A percentile compares a stretch with the other conserved stretches of the same genome.
These are phyloP conservation scores for Apomyelois bistriatella DNA, from an alignment of 2,888 invertebrate species.

Conservation along the genomic window DNA sequence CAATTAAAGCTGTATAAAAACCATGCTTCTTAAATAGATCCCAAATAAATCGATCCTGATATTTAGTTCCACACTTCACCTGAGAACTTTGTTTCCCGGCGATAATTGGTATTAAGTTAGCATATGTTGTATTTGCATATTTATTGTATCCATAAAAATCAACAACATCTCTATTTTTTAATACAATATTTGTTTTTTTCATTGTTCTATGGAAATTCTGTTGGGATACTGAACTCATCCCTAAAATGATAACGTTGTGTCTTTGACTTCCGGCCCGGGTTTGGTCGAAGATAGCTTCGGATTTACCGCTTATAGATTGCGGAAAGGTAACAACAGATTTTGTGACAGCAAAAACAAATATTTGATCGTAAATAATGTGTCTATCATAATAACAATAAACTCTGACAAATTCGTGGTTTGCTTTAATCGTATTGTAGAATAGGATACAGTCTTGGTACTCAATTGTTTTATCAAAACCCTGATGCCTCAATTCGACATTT, in stretches of 20 bases:
- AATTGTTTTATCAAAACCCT: conserved; percentile 25
- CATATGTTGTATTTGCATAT: conserved; percentile 92
- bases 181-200: conserved; percentile 81
- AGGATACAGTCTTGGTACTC: conserved; percentile 58
- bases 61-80: conserved; percentile 57
- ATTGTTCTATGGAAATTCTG: conserved; percentile 89
- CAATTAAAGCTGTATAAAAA: conserved; percentile 87
- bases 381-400: conserved; percentile 78
- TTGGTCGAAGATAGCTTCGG: background rate
- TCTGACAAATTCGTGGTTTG: conserved; percentile 81
- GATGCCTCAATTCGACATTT: background rate
- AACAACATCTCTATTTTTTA: conserved; percentile 80
- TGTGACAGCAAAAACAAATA: conserved; percentile 80
- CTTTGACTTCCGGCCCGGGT: conserved; percentile 19
- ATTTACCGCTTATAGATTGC: background rate
- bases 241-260: conserved; percentile 87
- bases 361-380: conserved; percentile 80
- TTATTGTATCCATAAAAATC: conserved; percentile 93
- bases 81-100: conserved; percentile 79
- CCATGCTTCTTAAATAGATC: conserved; percentile 84
- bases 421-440: conserved; percentile 54
- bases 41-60: conserved; percentile 84
- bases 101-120: conserved; percentile 87
- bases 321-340: conserved; percentile 23
- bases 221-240: conserved; percentile 90